Conservation (phyloP, 2,888 invertebrate species). For the Nyleta sp. region DNA sequence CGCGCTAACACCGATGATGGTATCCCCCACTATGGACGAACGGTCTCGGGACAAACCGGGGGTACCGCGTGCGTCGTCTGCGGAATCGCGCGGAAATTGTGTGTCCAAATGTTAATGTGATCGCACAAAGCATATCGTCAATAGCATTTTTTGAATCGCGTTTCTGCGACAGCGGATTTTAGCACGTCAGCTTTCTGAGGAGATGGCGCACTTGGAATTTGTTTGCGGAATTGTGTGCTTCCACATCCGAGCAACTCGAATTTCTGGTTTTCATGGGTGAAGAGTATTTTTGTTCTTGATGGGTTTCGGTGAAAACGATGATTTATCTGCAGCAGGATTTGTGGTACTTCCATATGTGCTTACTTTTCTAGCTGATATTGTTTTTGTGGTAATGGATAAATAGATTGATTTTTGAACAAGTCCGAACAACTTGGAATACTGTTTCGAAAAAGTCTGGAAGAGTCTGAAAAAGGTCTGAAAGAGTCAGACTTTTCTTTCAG, state of each 20-base stretch:
- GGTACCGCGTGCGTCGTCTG: slow-evolving; percentile 65
- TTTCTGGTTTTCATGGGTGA: neutral
- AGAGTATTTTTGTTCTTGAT: neutral
- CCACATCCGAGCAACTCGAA: too few species aligned
- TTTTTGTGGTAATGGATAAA: too few species aligned
- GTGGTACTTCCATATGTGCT: too few species aligned
- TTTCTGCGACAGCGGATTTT: neutral
- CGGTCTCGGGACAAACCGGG: slow-evolving; percentile 60
- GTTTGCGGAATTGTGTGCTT: neutral
- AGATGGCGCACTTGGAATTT: neutral
- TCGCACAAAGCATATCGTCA: slow-evolving; percentile 3
- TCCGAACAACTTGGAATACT: too few species aligned
- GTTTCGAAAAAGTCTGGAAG: too few species aligned
- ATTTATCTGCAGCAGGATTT: too few species aligned
- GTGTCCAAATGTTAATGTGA: slow-evolving; percentile 43
- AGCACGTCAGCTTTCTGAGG: too few species aligned
- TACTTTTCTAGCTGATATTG: too few species aligned
- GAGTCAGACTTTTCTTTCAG: too few species aligned
- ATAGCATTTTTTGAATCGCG: neutral
- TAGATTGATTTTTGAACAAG: too few species aligned
- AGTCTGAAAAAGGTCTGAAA: too few species aligned
- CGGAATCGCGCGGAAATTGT: slow-evolving; percentile 60
- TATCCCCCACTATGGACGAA: slow-evolving; percentile 65
- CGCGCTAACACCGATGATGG: slow-evolving; percentile 59
- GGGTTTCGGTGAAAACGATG: too few species aligned